Conservation (phyloP, 2,113 vertebrate genomes). For the Forbesichthys papilliferus region DNA sequence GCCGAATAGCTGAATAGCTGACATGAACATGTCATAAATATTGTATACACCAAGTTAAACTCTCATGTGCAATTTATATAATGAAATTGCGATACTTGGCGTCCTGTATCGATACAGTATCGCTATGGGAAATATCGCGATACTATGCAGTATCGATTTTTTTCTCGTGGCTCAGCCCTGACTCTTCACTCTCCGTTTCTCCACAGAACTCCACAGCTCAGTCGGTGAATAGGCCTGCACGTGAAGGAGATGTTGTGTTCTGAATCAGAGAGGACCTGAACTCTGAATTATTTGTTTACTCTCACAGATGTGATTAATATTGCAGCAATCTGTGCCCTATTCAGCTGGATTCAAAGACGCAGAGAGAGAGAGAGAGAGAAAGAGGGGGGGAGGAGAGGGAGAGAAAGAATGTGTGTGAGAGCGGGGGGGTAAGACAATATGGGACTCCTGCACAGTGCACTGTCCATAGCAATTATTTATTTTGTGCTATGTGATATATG, state of each 20-base stretch:
- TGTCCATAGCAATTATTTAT: too few species aligned
- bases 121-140: too few species aligned
- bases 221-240: neutral
- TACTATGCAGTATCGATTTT: too few species aligned
- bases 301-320: constrained; percentile 53
- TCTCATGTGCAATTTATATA: too few species aligned
- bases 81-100: too few species aligned
- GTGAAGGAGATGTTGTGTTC: neutral
- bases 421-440: neutral
- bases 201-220: neutral
- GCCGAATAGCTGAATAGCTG: too few species aligned
- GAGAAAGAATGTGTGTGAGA: neutral
- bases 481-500: too few species aligned
- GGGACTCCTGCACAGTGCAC: too few species aligned
- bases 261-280: constrained; percentile 28
- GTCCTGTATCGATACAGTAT: too few species aligned
- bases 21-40: too few species aligned
- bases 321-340: constrained; percentile 36
- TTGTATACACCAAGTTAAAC: too few species aligned
- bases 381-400: neutral
- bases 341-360: constrained; percentile 26
- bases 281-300: constrained; percentile 52
- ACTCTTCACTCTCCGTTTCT: neutral
- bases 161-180: constrained; percentile 11
- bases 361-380: neutral